Base-by-base conservation (phyloP, 1,140 invertebrate species). In the Zaprionus davidi region DNA sequence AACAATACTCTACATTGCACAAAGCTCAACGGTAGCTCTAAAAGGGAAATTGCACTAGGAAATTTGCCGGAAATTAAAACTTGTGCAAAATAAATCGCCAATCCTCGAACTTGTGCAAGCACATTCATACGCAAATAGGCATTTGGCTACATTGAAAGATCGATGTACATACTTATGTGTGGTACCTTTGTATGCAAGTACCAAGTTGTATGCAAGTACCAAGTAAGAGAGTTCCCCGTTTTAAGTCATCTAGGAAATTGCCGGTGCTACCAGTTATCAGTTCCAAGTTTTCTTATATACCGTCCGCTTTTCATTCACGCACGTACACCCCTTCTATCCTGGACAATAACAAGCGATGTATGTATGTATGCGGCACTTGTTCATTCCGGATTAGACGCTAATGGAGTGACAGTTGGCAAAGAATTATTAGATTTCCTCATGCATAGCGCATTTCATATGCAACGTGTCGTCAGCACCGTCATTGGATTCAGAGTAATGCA, bases 41-140 rank as follows among this genome's bases (percentile, higher is more conserved):
- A 82, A 91, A 76, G 72, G 90, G 91, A 92, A 92, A 92, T 92
- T 92, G 84, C 82, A 85, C 65, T 91, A 92, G 91, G 91, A 92
- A 92, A 92, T 92, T 92, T 92, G 79, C 91, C 91, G 91, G 91
- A 92, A 92, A 92, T 92, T 92, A 92, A 92, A 92, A 91, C 90
- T 92, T 92, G 86, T 91, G 86, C 75, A 88, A 90, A 92, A 92
- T 92, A 91, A 90, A 90, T 90, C 85, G 85, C 79, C 85, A 90
- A 78, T 85, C 73, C 85, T 90, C 75, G 59, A 84, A 84, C 68
- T 51, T 49, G 55, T 17, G 71, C 65, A 68, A 26, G 53, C 31
- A 74, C 7, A 20, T 49, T 20, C 46, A 17, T 62, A 62, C 31
- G 62, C 17, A 71, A 1, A 11, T n/a, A n/a, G 11, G 15, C 22